A percentile compares a stretch with the other conserved stretches of the same genome.
phyloP scores from a whole-genome alignment of 2,797 vertebrate species.

The Pipistrellus nathusii region DNA sequence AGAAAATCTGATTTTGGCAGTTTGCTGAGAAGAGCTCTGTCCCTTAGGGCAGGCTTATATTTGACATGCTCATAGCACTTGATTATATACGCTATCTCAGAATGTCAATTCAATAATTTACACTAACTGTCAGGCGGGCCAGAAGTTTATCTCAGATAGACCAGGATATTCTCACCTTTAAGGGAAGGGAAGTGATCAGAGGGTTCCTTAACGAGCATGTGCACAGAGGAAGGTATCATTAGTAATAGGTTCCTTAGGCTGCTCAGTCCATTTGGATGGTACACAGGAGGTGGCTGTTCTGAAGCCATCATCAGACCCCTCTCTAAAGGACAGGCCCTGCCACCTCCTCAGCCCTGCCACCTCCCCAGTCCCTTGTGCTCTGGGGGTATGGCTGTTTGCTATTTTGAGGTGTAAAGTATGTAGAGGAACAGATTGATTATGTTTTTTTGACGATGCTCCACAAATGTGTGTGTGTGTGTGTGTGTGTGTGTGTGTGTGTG shows the following conservation, averaged over 20 bases:
- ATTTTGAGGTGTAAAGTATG: neutral
- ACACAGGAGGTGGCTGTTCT: fast-evolving
- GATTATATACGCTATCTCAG: constrained; percentile 42
- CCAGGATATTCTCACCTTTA: constrained; percentile 21
- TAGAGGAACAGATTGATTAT: neutral
- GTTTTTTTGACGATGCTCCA: neutral
- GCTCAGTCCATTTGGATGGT: neutral
- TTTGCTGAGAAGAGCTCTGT: neutral
- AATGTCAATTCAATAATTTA: constrained; percentile 63
- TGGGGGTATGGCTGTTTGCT: too few species aligned
- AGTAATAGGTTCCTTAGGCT: neutral
- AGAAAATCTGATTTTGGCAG: neutral
- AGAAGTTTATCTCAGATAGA: constrained; percentile 30
- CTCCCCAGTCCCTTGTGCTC: neutral
- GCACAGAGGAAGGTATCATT: neutral
- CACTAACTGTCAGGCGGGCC: neutral
- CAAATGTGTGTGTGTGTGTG: neutral
- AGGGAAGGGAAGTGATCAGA: neutral
- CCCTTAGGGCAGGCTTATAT: neutral
- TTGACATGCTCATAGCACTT: constrained; percentile 4
- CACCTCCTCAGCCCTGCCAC: fast-evolving
- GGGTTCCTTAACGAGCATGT: neutral
- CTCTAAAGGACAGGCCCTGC: neutral
- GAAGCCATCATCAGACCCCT: too few species aligned
- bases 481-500: too few species aligned